Base-by-base conservation (phyloP, 2,888 invertebrate genomes). In the Drosophila flavopinicola region DNA sequence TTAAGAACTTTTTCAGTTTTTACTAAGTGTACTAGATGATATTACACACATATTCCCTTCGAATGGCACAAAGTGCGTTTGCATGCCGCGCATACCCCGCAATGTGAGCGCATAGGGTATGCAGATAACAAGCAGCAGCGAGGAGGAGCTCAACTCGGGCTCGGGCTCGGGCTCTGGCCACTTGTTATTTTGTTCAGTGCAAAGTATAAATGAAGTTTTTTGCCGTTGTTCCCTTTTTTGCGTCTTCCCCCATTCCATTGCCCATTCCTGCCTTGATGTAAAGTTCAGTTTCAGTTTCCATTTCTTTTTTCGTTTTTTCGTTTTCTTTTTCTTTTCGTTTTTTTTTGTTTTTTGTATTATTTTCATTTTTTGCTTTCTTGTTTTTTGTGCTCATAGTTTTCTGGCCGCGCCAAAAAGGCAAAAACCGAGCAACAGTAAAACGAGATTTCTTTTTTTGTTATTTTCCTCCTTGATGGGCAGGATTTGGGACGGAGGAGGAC, bases 361-460 rank as follows among this genome's bases (percentile, higher is more conserved):
- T 25, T 32, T 38, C 29, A 24, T 32, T 13, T 47, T 9, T 11
- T 33, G 20, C 37, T 35, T 27, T 49, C 10, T 41, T 32, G 42
- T 57, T 45, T 64, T 59, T 52, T 68, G 49, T 61, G 68, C 66
- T 60, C 52, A 66, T 85, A 79, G 85, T 79, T 82, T 77, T 64
- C 70, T 67, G 70, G 58, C 64, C 85, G 76, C 85, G 85, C 85
- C 66, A 80, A 85, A 74, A 75, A 57, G 59, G 69, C 72, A 72
- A 78, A 82, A 83, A 82, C 70, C 67, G 67, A 85, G 85, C 71
- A 85, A 80, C 85, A 85, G 85, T 85, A 78, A 85, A 85, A 83
- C 66, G 72, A 69, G 65, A 58, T 41, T 29, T 53, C 57, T 45
- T 53, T 56, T 54, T 44, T 51, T 45, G 20, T 29, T 38, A 37